Conservation (phyloP, 1,140 invertebrate species). For the Piezodorus guildinii region DNA sequence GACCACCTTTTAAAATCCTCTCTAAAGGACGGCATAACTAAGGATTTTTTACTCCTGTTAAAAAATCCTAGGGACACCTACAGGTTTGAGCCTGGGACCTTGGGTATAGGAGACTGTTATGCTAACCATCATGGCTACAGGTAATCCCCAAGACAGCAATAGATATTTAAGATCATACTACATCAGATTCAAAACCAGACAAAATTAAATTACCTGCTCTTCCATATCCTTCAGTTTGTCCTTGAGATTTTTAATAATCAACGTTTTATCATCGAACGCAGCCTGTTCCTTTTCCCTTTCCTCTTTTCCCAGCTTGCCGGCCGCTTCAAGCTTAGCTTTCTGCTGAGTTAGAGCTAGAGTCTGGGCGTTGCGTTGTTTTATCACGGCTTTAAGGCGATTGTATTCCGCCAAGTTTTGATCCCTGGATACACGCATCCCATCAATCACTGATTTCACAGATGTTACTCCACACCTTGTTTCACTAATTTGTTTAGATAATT, state of each 20-base stretch:
- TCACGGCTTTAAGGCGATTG: conserved; percentile 54
- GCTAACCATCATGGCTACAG: too few relatives aligned
- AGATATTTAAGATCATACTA: too few relatives aligned
- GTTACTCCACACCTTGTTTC: conserved; percentile 82
- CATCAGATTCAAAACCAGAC: neutral
- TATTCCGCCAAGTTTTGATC: conserved; percentile 40
- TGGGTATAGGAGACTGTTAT: too few relatives aligned
- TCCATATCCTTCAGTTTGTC: conserved; percentile 56
- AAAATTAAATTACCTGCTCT: conserved; percentile 39
- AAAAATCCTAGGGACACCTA: too few relatives aligned
- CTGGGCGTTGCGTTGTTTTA: conserved; percentile 63
- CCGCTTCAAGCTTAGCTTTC: conserved; percentile 67
- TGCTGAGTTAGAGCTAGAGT: conserved; percentile 70
- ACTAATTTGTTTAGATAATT: conserved; percentile 75
- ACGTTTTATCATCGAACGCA: conserved; percentile 66
- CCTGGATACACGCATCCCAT: conserved; percentile 82
- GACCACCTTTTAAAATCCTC: too few relatives aligned
- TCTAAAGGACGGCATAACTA: too few relatives aligned
- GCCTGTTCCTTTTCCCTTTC: conserved; percentile 50
- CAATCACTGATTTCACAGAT: conserved; percentile 87
- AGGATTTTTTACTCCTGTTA: too few relatives aligned
- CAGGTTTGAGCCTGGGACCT: too few relatives aligned
- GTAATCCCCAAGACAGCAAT: too few relatives aligned
- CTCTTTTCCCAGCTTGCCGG: conserved; percentile 48
- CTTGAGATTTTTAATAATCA: conserved; percentile 71